Evolutionary conservation across 2,113 vertebrate species (phyloP), one percentile per base, ranked within the genome.

Genomic region (Lasiurus borealis): DNA sequence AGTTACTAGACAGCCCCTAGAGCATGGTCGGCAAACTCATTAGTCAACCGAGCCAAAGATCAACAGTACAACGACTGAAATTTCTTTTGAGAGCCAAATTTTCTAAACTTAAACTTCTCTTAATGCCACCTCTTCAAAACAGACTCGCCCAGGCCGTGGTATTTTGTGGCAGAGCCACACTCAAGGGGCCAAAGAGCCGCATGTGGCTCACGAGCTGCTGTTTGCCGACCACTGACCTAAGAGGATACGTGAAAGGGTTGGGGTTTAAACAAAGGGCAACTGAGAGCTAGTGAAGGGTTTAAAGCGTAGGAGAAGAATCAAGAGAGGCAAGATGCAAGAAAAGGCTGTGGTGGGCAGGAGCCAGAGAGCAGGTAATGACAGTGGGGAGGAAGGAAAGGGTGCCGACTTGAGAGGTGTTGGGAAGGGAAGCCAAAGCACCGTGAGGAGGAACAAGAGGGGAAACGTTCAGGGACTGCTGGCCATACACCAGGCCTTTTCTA

Each of bases 401-500:
- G 16, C 34, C 57, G 31, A 31, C 2, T 7, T 6, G 4, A 78
- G 7, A 6, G 27, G 31, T 4, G 27, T 8, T 10, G 25, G 44
- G 50, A 44, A 52, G n/a, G 72, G 13, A 29, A 6, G 62, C 50
- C 21, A 76, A 64, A 57, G n/a, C 12, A 54, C 50, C 11, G 52
- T 0, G 16, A 83, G n/a, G 0, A 88, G 25, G 12, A 80, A n/a
- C 8, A 23, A 75, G 4, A 31, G 13, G 3, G 21, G n/a, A 10
- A 46, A 34, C 3, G 5, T 1, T 44, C 36, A 9, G 0, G 9
- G 71, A 7, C 1, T 0, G n/a, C 31, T 16, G 3, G 25, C 64
- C 72, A 16, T 0, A 13, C 27, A 48, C 46, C 44, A 34, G 21
- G 31, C 16, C 62, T 62, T 77, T 71, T 18, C 69, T 34, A 52